These are phyloP conservation scores for Ostrea edulis DNA, from an alignment of 1,140 invertebrate genomes.

Conservation along the genomic window DNA sequence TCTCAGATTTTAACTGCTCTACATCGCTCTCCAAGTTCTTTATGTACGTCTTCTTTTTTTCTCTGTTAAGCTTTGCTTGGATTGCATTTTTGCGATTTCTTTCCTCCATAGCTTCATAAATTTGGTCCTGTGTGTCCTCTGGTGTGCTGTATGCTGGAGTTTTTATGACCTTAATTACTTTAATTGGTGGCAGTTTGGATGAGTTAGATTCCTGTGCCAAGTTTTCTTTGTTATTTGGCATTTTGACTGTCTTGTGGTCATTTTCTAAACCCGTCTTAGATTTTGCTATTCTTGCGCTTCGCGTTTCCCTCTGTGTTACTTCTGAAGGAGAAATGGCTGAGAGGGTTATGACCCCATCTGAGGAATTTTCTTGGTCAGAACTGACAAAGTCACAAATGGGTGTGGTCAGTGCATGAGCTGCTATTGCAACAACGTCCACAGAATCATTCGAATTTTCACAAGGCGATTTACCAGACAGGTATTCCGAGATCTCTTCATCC, in stretches of 20 bases:
- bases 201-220: background rate
- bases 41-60: slow-evolving; percentile 76
- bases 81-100: slow-evolving; percentile 74
- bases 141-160: slow-evolving; percentile 46
- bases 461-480: background rate
- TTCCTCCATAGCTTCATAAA: slow-evolving; percentile 67
- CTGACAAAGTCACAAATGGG: background rate
- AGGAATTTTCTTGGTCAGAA: background rate
- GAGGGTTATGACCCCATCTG: background rate
- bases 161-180: slow-evolving; percentile 68
- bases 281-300: background rate
- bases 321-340: background rate
- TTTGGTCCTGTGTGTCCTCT: slow-evolving; percentile 52
- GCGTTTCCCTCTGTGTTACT: background rate
- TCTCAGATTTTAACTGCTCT: slow-evolving; percentile 63
- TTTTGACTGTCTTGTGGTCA: background rate
- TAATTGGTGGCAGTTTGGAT: slow-evolving; percentile 52
- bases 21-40: slow-evolving; percentile 70
- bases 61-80: slow-evolving; percentile 74
- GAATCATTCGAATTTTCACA: background rate
- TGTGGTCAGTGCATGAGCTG: slow-evolving; percentile 5
- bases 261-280: background rate
- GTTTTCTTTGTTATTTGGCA: background rate
- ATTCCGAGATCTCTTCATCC: slow-evolving; percentile 48
- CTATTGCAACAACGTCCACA: slow-evolving; percentile 3